These are phyloP conservation scores for Vesta saturnalis DNA, from an alignment of 2,888 invertebrate genomes.

Conservation along the genomic window DNA sequence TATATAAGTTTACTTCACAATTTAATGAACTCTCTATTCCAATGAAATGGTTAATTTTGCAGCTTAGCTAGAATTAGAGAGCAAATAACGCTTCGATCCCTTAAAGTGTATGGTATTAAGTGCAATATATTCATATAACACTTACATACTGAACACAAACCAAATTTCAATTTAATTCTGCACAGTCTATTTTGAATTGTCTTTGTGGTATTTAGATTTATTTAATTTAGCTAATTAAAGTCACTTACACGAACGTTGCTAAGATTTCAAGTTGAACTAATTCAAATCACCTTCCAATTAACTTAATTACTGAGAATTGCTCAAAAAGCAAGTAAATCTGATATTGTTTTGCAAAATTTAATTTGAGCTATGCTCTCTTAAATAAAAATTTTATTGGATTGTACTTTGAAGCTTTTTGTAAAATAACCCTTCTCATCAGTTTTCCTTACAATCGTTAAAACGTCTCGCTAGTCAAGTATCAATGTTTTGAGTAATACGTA, in stretches of 20 bases:
- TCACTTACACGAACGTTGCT: neutral
- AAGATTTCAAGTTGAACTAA: neutral
- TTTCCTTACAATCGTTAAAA: no score
- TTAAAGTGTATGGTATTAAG: conserved; percentile 4
- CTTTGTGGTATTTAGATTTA: conserved; percentile 1
- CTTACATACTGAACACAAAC: conserved; percentile 1
- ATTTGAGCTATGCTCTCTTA: no score
- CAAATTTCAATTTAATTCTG: conserved; percentile 1
- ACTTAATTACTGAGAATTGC: no score
- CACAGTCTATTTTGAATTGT: neutral
- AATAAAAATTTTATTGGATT: no score
- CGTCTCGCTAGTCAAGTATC: no score
- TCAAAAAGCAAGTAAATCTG: no score
- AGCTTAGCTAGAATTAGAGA: conserved; percentile 4
- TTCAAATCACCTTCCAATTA: no score
- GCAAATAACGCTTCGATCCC: conserved; percentile 9
- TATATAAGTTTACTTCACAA: no score
- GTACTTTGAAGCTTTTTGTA: no score
- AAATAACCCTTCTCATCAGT: no score
- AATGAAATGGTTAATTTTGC: conserved; percentile 7
- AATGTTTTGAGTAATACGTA: no score
- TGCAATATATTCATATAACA: conserved; percentile 1
- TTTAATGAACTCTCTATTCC: neutral
- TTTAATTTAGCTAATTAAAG: neutral
- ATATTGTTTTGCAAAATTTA: no score